A percentile compares a stretch with the other conserved stretches of the same genome.
Evolutionary conservation across 2,888 invertebrate species (phyloP).

Genomic region (Acleris laterana): DNA sequence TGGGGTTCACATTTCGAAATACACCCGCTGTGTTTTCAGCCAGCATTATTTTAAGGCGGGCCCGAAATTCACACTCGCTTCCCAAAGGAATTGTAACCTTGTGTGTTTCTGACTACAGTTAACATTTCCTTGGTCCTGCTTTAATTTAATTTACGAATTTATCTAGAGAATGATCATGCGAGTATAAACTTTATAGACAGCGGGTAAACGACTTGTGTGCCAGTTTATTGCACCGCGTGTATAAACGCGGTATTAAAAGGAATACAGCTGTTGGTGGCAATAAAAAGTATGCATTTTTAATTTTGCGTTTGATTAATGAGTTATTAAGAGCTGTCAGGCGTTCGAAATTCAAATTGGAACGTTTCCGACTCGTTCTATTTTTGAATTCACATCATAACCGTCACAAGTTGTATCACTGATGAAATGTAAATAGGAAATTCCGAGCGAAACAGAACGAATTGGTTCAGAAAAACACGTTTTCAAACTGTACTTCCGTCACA

Average conservation of each 20-base stretch:
- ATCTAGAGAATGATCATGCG: conserved; percentile 78
- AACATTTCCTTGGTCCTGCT: conserved; percentile 47
- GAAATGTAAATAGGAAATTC: background rate
- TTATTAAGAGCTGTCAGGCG: background rate
- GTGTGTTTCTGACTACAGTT: conserved; percentile 48
- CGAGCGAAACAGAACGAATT: background rate
- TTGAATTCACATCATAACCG: no score
- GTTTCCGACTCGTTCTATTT: background rate
- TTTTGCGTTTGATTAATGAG: conserved; percentile 21
- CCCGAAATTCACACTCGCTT: conserved; percentile 51
- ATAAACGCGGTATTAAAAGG: conserved; percentile 50
- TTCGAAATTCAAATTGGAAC: background rate
- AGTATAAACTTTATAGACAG: conserved; percentile 77
- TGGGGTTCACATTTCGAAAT: background rate
- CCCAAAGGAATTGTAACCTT: conserved; percentile 47
- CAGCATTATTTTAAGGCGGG: conserved; percentile 74
- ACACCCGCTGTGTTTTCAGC: conserved; percentile 35
- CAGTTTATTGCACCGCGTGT: conserved; percentile 50
- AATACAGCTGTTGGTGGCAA: conserved; percentile 37
- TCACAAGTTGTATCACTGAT: no score
- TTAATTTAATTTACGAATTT: conserved; percentile 81
- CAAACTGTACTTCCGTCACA: background rate
- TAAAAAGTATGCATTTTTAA: conserved; percentile 29
- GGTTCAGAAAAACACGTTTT: background rate
- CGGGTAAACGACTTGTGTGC: conserved; percentile 69